phyloP scores from a whole-genome alignment of 92 coral and sea anemone species.

The Heliopora coerulea region DNA sequence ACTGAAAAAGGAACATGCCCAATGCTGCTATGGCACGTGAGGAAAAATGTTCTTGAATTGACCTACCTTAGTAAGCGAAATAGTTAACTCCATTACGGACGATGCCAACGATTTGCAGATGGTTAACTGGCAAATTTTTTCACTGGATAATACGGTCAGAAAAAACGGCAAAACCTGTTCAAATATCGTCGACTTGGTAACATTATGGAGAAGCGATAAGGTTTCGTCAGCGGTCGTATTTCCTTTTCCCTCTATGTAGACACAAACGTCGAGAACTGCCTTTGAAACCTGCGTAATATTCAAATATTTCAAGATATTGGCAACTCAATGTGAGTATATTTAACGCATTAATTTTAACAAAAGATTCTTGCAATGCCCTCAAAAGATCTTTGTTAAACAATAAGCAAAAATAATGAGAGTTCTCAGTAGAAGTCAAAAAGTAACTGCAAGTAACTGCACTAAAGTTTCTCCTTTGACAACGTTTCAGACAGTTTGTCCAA shows the following conservation, averaged over 20 bases:
- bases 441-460: no score
- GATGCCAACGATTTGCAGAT: slow-evolving; percentile 65
- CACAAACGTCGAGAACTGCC: slow-evolving; percentile 62
- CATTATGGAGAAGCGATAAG: slow-evolving; percentile 64
- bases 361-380: no score
- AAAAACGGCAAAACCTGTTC: slow-evolving; percentile 77
- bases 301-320: not conserved
- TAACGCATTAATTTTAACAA: no score
- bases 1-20: no score
- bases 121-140: slow-evolving; percentile 65
- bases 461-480: no score
- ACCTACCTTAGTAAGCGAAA: slow-evolving; percentile 80
- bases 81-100: slow-evolving; percentile 58
- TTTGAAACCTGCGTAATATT: slow-evolving; percentile 59
- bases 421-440: no score
- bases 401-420: no score
- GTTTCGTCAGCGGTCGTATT: slow-evolving; percentile 45
- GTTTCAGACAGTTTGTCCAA: no score
- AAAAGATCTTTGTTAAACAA: no score
- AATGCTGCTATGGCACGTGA: no score
- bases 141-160: slow-evolving; percentile 70
- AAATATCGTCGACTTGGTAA: slow-evolving; percentile 63
- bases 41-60: no score
- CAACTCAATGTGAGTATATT: no score
- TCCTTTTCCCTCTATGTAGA: slow-evolving; percentile 51